Percentiles rank a stretch among this genome's conserved stretches.
Conservation (phyloP, 2,888 invertebrate genomes). For the Branchellion lobata region DNA sequence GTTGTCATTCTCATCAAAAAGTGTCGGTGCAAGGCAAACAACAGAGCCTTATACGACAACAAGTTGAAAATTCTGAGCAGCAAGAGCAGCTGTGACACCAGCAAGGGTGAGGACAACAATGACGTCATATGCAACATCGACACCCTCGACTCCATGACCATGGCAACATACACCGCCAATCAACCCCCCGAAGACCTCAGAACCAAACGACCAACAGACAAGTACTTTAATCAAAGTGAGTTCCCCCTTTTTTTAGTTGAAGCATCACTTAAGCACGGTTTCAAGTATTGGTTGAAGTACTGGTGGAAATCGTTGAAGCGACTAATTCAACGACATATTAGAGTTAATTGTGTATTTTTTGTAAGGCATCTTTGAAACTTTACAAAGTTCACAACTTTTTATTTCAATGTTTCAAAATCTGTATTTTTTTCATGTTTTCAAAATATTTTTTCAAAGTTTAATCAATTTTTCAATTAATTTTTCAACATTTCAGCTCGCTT, state of each 20-base stretch:
- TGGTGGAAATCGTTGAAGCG: too few species aligned
- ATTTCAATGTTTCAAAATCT: too few species aligned
- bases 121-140: background rate
- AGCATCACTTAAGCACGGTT: too few species aligned
- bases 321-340: too few species aligned
- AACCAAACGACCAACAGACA: background rate
- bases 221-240: slow-evolving; percentile 1
- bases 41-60: background rate
- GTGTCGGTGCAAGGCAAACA: background rate
- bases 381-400: too few species aligned
- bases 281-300: too few species aligned
- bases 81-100: background rate
- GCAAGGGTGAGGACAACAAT: background rate
- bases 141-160: background rate
- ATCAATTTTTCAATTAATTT: too few species aligned
- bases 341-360: too few species aligned
- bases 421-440: too few species aligned
- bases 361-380: too few species aligned
- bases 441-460: too few species aligned
- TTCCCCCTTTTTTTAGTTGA: background rate
- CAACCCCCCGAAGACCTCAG: background rate
- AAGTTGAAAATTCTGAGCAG: background rate
- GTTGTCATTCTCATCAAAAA: background rate
- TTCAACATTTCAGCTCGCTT: background rate
- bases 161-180: too few species aligned